phyloP scores from a whole-genome alignment of 1,140 invertebrate species.

The Drosophila setifemur region DNA sequence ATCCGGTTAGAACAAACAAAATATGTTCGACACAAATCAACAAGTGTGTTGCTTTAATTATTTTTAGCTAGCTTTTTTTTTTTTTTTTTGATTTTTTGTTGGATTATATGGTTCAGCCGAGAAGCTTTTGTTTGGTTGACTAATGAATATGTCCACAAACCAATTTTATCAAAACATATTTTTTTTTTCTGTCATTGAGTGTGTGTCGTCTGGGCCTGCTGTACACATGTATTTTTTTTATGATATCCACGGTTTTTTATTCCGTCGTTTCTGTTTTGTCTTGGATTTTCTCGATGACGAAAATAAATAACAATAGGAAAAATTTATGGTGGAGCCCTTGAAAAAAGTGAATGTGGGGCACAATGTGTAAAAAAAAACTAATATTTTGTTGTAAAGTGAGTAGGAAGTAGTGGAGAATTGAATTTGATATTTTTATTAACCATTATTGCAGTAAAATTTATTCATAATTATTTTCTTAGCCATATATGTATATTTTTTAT shows the following conservation, averaged over 20 bases:
- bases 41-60: constrained; percentile 21
- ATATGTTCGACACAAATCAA: too few species aligned
- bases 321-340: constrained; percentile 15
- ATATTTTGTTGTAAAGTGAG: neutral
- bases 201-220: too few species aligned
- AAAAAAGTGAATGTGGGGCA: constrained; percentile 27
- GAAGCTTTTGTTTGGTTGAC: constrained; percentile 19
- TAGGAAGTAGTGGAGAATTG: neutral
- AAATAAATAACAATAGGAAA: constrained; percentile 34
- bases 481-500: too few species aligned
- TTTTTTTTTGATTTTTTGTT: neutral
- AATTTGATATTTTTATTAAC: constrained; percentile 1
- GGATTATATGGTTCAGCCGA: neutral
- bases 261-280: constrained; percentile 2
- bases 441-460: neutral
- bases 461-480: too few species aligned
- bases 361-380: constrained; percentile 1
- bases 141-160: constrained; percentile 30
- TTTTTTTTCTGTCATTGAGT: neutral
- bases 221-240: constrained; percentile 9
- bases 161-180: constrained; percentile 26
- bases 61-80: neutral
- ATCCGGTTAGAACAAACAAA: constrained; percentile 31
- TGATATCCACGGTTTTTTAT: constrained; percentile 2
- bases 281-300: constrained; percentile 38